Percentiles rank a stretch among this genome's conserved stretches.
These are phyloP conservation scores for Patella caerulea DNA, from an alignment of 2,888 invertebrate species.

Conservation along the genomic window DNA sequence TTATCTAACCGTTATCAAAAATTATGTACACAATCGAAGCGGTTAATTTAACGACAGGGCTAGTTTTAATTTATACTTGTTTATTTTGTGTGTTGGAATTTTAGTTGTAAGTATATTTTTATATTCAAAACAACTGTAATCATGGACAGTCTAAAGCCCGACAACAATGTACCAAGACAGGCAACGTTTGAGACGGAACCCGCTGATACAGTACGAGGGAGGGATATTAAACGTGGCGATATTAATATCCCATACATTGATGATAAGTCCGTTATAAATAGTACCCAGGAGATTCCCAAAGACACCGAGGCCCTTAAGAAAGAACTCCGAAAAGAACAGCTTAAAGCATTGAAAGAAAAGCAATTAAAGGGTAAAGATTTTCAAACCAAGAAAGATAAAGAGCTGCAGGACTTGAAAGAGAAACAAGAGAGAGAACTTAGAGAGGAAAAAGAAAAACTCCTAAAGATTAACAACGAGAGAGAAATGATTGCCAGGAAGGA, in stretches of 20 bases:
- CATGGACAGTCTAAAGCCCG: neutral
- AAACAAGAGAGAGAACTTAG: neutral
- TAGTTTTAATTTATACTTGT: too few relatives aligned
- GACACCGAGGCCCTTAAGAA: conserved; percentile 22
- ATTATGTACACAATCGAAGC: too few relatives aligned
- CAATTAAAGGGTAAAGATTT: conserved; percentile 2
- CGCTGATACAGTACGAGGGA: conserved; percentile 19
- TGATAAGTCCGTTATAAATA: neutral
- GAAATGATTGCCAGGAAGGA: neutral
- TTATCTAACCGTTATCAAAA: too few relatives aligned
- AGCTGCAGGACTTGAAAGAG: neutral
- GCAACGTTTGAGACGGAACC: conserved; percentile 52
- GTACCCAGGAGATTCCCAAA: neutral
- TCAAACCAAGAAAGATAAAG: neutral
- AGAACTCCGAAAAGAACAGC: conserved; percentile 21
- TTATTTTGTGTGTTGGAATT: too few relatives aligned
- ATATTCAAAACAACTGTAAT: neutral
- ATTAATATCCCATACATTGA: conserved; percentile 34
- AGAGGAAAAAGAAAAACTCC: neutral
- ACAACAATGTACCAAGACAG: conserved; percentile 26
- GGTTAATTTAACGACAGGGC: too few relatives aligned
- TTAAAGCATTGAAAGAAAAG: conserved; percentile 19
- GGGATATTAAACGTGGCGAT: conserved; percentile 31
- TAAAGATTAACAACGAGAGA: neutral
- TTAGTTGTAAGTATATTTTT: too few relatives aligned